Evolutionary conservation across 2,888 invertebrate genomes (phyloP).

Genomic region (Phorcus lineatus): DNA sequence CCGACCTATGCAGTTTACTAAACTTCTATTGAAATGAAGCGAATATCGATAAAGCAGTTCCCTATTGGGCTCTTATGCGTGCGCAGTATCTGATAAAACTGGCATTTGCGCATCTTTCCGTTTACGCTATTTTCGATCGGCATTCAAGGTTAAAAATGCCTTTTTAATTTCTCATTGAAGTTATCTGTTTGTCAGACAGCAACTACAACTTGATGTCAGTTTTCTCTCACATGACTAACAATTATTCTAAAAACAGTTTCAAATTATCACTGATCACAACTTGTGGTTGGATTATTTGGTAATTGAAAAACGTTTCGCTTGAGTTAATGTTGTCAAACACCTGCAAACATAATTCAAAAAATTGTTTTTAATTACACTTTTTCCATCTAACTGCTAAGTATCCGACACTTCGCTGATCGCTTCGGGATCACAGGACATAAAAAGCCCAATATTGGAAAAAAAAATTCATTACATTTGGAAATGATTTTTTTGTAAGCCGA

Average conservation of each 20-base stretch:
- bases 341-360: too few species aligned
- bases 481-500: too few species aligned
- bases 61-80: background rate
- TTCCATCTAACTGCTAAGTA: too few species aligned
- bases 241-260: background rate
- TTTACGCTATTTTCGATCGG: background rate
- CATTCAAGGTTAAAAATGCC: slow-evolving; percentile 1
- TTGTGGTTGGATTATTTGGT: slow-evolving; percentile 13
- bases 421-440: too few species aligned
- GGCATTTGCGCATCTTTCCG: slow-evolving; percentile 12
- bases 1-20: background rate
- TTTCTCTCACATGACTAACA: background rate
- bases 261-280: background rate
- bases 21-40: slow-evolving; percentile 23
- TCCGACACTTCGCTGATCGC: too few species aligned
- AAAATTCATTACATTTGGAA: too few species aligned
- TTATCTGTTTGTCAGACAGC: slow-evolving; percentile 12
- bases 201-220: background rate
- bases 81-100: slow-evolving; percentile 10
- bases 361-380: too few species aligned
- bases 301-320: background rate
- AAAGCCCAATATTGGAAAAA: too few species aligned
- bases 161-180: background rate
- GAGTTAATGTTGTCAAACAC: background rate
- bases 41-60: slow-evolving; percentile 11